These are phyloP conservation scores for Lycophotia porphyrea DNA, from an alignment of 2,888 invertebrate species.

Conservation along the genomic window DNA sequence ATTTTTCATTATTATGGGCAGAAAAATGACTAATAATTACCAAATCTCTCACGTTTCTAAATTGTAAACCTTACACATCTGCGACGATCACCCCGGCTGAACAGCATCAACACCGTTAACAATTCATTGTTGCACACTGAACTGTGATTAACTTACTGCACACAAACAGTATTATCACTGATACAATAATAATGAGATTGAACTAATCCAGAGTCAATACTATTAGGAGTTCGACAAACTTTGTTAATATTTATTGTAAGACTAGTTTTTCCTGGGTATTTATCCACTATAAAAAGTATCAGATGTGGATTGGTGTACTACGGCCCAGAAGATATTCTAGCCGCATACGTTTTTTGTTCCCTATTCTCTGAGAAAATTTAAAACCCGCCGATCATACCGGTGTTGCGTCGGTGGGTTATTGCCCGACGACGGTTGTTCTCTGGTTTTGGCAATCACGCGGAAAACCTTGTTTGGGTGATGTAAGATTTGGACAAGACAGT, in stretches of 20 bases:
- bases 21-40: not conserved
- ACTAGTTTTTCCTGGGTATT: not conserved
- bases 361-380: not conserved
- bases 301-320: not conserved
- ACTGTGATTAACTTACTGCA: slow-evolving; percentile 30
- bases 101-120: slow-evolving; percentile 31
- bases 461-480: not conserved
- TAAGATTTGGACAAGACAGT: not conserved
- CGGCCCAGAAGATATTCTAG: not conserved
- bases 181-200: slow-evolving; percentile 26
- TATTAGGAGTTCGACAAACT: not conserved
- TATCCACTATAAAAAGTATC: not conserved
- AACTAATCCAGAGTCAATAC: not conserved
- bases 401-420: not conserved
- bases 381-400: not conserved
- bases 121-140: slow-evolving; percentile 31
- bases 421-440: not conserved
- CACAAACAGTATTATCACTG: slow-evolving; percentile 9
- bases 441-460: not conserved
- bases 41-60: slow-evolving; percentile 4
- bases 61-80: slow-evolving; percentile 15
- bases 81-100: not conserved
- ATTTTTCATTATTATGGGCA: not conserved
- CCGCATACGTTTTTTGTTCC: not conserved
- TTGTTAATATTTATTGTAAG: not conserved